These are phyloP conservation scores for Cryptotis parvus DNA, from an alignment of 2,113 vertebrate genomes.

Conservation along the genomic window DNA sequence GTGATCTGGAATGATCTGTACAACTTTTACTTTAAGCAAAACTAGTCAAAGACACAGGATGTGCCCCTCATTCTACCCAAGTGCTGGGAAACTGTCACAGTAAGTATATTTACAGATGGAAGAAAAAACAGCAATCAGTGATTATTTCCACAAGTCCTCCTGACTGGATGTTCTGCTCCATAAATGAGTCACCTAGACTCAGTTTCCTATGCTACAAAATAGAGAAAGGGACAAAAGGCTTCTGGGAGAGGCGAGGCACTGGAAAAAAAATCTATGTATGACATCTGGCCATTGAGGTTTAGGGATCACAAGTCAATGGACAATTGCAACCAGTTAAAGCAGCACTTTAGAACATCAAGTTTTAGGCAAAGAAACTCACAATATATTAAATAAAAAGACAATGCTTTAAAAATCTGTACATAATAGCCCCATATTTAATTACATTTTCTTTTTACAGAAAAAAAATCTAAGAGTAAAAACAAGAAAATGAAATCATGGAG, in stretches of 20 bases:
- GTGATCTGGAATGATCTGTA: slow-evolving; percentile 26
- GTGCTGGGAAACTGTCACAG: not conserved
- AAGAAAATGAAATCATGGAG: not conserved
- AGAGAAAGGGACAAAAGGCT: not conserved
- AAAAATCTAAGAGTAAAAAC: slow-evolving; percentile 11
- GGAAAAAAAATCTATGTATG: no score
- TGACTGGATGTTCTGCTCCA: not conserved
- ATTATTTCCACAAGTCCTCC: not conserved
- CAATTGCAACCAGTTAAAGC: not conserved
- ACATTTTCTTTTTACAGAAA: not conserved
- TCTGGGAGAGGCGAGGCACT: fast-evolving
- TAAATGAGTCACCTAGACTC: not conserved
- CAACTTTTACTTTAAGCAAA: slow-evolving; percentile 29
- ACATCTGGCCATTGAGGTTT: fast-evolving
- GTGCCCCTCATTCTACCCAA: not conserved
- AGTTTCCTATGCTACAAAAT: not conserved
- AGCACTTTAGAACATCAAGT: not conserved
- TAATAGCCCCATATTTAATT: not conserved
- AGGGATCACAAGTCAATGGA: not conserved
- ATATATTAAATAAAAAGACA: not conserved
- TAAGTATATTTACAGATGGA: not conserved
- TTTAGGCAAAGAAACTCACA: not conserved
- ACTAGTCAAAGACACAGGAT: not conserved
- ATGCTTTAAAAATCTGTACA: not conserved
- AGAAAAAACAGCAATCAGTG: not conserved